Base-by-base conservation (phyloP, 2,888 invertebrate species). In the Willowsia nigromaculata region DNA sequence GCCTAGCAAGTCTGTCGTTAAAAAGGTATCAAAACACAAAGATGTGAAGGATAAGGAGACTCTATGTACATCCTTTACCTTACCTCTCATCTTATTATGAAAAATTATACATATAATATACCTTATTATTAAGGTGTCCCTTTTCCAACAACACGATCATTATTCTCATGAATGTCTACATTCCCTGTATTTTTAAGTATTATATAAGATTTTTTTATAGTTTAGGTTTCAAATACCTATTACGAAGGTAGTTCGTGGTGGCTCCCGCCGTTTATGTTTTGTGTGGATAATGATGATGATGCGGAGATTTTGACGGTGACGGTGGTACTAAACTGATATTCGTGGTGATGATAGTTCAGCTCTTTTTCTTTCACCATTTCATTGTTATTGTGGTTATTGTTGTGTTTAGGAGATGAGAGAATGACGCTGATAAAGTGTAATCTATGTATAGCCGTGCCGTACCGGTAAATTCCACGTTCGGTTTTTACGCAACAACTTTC, bases 1-100 rank as follows among this genome's bases (percentile, higher is more conserved):
- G 85, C 85, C 85, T 76, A 33, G n/a, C n/a, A n/a, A n/a, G 47
- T 40, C 78, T 85, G 85, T 85, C 78, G 78, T 85, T 85, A 85
- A 85, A 85, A 85, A 78, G 78, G 85, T 85, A 85, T 85, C 85
- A 85, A 62, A 74, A 27, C 37, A 47, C 30, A 15, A 62, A 76
- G 18, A 18, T 22, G 11, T 1, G 18, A 37, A 43, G 43, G 40
- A 18, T 6, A 71, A 11, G 40, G 71, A 65, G 76, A 85, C 78
- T 62, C 78, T 78, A 85, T 85, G 85, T 50, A 68, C 37, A 25
- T 71, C 1, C 62, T 30, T n/a, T 27, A 47, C 47, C 3, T 18
- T 40, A 71, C 22, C 71, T 22, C 40, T 71, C 6, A 15, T 15
- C 50, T 15, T 50, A 50, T 50, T n/a, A 50, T 11, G 15, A 50